Conservation (phyloP, 2,113 vertebrate genomes). For the Sphaerodactylus townsendi region DNA sequence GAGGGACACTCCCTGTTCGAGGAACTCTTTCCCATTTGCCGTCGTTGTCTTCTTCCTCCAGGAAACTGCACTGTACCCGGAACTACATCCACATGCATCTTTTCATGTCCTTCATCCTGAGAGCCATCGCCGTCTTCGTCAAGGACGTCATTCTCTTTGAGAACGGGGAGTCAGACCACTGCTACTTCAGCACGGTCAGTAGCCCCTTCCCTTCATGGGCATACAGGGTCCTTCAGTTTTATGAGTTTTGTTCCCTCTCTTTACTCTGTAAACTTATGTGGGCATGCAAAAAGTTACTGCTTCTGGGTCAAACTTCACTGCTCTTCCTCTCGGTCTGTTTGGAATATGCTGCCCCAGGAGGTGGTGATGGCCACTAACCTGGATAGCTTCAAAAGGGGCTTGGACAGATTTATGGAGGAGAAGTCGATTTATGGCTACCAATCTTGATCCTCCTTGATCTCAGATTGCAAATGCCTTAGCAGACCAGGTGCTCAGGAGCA, state of each 20-base stretch:
- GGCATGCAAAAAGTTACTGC: neutral
- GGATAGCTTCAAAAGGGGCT: no score
- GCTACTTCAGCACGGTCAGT: slow-evolving; percentile 86
- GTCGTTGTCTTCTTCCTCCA: slow-evolving; percentile 55
- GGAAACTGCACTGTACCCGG: slow-evolving; percentile 93
- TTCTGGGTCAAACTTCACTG: neutral
- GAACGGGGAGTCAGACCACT: slow-evolving; percentile 80
- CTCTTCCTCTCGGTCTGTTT: neutral
- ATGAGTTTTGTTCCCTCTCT: rapidly evolving
- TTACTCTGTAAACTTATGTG: neutral
- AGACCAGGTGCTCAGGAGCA: no score
- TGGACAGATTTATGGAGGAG: no score
- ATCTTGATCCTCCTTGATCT: no score
- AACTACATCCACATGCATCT: slow-evolving; percentile 97
- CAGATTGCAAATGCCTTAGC: no score
- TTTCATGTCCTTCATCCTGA: slow-evolving; percentile 93
- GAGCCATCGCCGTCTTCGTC: slow-evolving; percentile 88
- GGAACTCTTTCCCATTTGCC: no score
- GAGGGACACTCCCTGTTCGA: no score
- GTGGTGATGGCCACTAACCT: no score
- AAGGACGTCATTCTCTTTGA: slow-evolving; percentile 92
- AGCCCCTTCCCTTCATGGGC: rapidly evolving
- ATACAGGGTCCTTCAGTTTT: neutral
- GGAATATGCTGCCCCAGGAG: no score
- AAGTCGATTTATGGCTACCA: no score